phyloP scores from a whole-genome alignment of 2,888 invertebrate genomes.

The Anorthoa munda region DNA sequence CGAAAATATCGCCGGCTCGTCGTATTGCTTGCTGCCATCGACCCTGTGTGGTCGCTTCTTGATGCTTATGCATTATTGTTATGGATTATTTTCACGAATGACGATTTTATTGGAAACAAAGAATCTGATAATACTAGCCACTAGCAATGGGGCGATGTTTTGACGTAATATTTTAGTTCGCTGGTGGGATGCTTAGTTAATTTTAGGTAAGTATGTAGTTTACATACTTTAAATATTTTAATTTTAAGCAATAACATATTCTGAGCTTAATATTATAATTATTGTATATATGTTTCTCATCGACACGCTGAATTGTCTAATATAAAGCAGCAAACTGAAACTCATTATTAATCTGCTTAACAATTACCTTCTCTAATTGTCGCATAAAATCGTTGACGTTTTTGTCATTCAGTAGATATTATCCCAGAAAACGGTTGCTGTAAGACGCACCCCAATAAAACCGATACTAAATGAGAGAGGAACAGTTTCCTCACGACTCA shows the following conservation, averaged over 20 bases:
- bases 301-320: too few relatives aligned
- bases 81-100: conserved; percentile 15
- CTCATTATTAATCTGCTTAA: too few relatives aligned
- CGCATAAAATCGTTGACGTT: background rate
- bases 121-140: background rate
- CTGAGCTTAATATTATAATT: too few relatives aligned
- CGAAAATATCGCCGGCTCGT: conserved; percentile 20
- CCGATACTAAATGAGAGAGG: conserved; percentile 24
- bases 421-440: background rate
- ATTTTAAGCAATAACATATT: too few relatives aligned
- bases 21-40: background rate
- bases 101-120: conserved; percentile 21
- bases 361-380: background rate
- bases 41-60: background rate
- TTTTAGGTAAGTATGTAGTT: too few relatives aligned
- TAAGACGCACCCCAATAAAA: conserved; percentile 23
- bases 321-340: too few relatives aligned
- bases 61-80: conserved; percentile 22
- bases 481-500: conserved; percentile 16
- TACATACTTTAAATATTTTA: too few relatives aligned
- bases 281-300: too few relatives aligned
- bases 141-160: background rate
- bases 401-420: background rate
- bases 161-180: background rate
- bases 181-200: background rate